These are phyloP conservation scores for Steinernema khuongi DNA, from an alignment of 1,140 invertebrate species.

Conservation along the genomic window DNA sequence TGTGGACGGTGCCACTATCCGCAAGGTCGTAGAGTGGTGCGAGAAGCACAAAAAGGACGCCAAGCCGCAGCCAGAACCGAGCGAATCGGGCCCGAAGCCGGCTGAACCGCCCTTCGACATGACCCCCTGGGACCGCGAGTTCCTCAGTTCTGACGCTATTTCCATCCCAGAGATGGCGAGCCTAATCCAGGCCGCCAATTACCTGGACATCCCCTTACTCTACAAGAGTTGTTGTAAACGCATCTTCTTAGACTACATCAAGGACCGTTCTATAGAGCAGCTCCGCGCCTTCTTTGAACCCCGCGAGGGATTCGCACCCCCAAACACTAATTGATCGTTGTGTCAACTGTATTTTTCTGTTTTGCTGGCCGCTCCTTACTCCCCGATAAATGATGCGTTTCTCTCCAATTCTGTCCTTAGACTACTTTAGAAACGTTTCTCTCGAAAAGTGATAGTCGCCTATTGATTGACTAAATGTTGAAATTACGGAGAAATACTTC, in stretches of 20 bases:
- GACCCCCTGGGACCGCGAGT: neutral
- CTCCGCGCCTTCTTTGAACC: neutral
- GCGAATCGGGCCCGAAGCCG: neutral
- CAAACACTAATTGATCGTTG: no score
- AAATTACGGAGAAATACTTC: no score
- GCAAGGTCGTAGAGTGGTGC: constrained; percentile 1
- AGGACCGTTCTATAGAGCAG: neutral
- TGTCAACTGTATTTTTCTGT: no score
- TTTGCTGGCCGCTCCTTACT: no score
- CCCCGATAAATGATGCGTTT: no score
- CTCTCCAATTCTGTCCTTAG: no score
- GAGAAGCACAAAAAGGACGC: neutral
- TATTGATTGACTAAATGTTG: no score
- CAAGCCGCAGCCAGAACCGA: neutral
- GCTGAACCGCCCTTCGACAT: neutral
- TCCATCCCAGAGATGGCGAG: neutral
- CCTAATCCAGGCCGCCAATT: neutral
- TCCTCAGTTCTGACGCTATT: neutral
- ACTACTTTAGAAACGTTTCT: no score
- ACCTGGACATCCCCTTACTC: neutral
- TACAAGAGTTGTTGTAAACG: constrained; percentile 3
- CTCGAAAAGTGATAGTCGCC: no score
- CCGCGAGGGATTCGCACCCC: no score
- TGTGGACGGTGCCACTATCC: neutral
- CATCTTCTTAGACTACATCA: constrained; percentile 12